Base-by-base conservation (phyloP, 2,888 invertebrate species). In the Urechis unicinctus region DNA sequence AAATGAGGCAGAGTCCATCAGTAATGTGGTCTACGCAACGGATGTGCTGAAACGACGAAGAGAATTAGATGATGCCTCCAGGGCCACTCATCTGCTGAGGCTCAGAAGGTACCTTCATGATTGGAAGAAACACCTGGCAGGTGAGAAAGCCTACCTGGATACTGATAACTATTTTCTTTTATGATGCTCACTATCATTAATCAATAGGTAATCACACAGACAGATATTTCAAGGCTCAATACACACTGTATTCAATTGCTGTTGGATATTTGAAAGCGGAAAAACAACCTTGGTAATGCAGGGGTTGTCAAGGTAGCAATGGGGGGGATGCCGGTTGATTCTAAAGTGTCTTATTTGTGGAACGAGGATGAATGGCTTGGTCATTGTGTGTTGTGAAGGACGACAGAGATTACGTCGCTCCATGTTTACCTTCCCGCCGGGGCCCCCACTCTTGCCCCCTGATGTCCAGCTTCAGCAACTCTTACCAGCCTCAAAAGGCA, bases 341-440 rank as follows among this genome's bases (percentile, higher is more conserved):
- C n/a, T n/a, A n/a, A n/a, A n/a, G n/a, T n/a, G n/a, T n/a, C n/a
- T n/a, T n/a, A n/a, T n/a, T n/a, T n/a, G n/a, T n/a, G n/a, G n/a
- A n/a, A n/a, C n/a, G n/a, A n/a, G n/a, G n/a, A n/a, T n/a, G n/a
- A n/a, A n/a, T n/a, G n/a, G n/a, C n/a, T n/a, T n/a, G n/a, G n/a
- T n/a, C n/a, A n/a, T 1, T 13, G 22, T 24, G 26, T 41, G 22
- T 51, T 29, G 36, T 48, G 13, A 50, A 56, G 59, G 50, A 2
- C 61, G 68, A 17, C 56, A 62, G 4, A 68, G 71, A 31, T 61
- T 70, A 29, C 70, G 71, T 53, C 59, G 70, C 17, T 65, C 69
- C n/a, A 71, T 74, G 70, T 47, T 68, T 45, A 68, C 66, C 21
- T 75, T 75, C 57, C 75, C 75, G 0, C 57, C 67, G 44, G 67